These are phyloP conservation scores for Cyanoliseus patagonus DNA, from an alignment of 2,113 vertebrate genomes.

Conservation along the genomic window DNA sequence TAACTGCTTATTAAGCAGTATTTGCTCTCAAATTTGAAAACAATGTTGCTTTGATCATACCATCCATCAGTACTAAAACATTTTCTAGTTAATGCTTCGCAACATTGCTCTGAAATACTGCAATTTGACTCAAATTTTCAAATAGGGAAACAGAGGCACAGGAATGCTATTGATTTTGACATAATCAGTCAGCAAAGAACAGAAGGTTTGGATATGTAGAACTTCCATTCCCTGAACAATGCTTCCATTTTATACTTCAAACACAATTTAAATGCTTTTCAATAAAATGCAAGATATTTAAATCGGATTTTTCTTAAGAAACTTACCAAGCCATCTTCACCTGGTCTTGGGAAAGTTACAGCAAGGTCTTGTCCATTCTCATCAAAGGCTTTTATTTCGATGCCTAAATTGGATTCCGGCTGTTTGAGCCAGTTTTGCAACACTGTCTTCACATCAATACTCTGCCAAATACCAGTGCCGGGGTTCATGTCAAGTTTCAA, in stretches of 20 bases:
- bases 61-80: not conserved
- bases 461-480: slow-evolving; percentile 93
- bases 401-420: slow-evolving; percentile 97
- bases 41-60: not conserved
- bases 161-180: not conserved
- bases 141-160: not conserved
- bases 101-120: not conserved
- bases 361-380: slow-evolving; percentile 89
- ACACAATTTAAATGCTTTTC: not conserved
- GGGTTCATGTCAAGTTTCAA: slow-evolving; percentile 95
- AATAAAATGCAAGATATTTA: not conserved
- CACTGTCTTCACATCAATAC: slow-evolving; percentile 96
- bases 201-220: not conserved
- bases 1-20: not conserved
- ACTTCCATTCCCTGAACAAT: not conserved
- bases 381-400: slow-evolving; percentile 96
- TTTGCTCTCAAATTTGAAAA: not conserved
- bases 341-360: slow-evolving; percentile 87
- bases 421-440: slow-evolving; percentile 96
- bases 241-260: not conserved
- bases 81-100: not conserved
- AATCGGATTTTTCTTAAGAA: not conserved
- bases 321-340: slow-evolving; percentile 96
- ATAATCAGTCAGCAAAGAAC: not conserved
- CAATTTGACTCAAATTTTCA: not conserved